Conservation (phyloP, 2,797 vertebrate species). For the Bradypodion ventrale region DNA sequence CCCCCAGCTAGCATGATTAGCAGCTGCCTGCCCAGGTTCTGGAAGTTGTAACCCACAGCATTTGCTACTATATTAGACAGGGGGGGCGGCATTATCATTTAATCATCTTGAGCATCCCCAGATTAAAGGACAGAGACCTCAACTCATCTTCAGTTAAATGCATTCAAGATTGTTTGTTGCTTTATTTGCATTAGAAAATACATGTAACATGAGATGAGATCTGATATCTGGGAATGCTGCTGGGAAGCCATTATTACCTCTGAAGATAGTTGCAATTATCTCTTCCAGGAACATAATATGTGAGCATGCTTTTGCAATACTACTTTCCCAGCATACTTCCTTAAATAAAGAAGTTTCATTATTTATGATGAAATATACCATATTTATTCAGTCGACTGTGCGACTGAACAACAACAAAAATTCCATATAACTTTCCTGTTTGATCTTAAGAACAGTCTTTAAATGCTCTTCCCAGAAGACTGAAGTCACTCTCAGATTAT, state of each 20-base stretch:
- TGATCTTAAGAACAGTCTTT: not conserved
- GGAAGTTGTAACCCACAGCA: too few species aligned
- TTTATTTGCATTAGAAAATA: slow-evolving; percentile 1
- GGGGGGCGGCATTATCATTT: too few species aligned
- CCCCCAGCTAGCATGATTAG: too few species aligned
- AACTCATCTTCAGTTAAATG: not conserved
- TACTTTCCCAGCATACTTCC: slow-evolving; percentile 4
- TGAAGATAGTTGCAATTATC: slow-evolving; percentile 1
- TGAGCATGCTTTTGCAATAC: not conserved
- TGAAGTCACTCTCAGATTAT: not conserved
- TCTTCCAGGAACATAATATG: not conserved
- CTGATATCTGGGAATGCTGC: not conserved
- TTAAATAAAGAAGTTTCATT: slow-evolving; percentile 19
- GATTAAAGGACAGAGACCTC: not conserved
- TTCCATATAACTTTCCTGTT: not conserved
- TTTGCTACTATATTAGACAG: too few species aligned
- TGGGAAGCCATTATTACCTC: slow-evolving; percentile 6
- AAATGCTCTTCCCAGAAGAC: slow-evolving; percentile 34
- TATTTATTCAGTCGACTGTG: too few species aligned
- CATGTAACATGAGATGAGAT: not conserved
- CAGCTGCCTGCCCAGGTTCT: too few species aligned
- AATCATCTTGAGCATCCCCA: not conserved
- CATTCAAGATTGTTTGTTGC: not conserved
- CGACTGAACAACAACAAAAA: too few species aligned
- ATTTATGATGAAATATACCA: not conserved